Evolutionary conservation across 1,140 invertebrate genomes (phyloP).

Genomic region (Rhagoletis pomonella): DNA sequence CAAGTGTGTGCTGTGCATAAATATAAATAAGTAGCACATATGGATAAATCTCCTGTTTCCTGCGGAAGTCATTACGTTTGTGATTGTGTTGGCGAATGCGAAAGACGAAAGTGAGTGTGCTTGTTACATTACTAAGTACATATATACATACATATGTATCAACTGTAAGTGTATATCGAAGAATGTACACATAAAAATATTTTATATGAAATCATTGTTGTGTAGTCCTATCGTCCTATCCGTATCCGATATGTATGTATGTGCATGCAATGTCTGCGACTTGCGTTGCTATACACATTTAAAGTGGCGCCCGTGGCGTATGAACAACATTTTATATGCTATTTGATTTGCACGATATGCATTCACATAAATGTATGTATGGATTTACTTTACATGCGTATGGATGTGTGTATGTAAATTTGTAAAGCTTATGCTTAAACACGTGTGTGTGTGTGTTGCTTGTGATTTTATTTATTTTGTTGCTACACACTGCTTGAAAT

Average conservation of each 20-base stretch:
- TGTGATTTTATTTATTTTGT: not conserved
- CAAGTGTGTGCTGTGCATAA: not conserved
- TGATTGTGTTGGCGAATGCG: not conserved
- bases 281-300: too few relatives aligned
- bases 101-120: constrained; percentile 46
- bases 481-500: not conserved
- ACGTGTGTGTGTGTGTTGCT: too few relatives aligned
- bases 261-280: not conserved
- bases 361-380: too few relatives aligned
- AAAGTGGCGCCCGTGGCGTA: not conserved
- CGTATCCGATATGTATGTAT: not conserved
- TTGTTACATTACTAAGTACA: not conserved
- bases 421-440: too few relatives aligned
- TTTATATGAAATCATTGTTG: not conserved
- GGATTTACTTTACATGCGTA: not conserved
- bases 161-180: not conserved
- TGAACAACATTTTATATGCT: not conserved
- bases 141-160: not conserved
- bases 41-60: not conserved
- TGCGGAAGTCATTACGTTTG: constrained; percentile 42
- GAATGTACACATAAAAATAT: not conserved
- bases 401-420: not conserved
- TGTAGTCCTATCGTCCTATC: not conserved
- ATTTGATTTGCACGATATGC: not conserved
- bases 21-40: not conserved